A percentile compares a stretch with the other conserved stretches of the same genome.
Evolutionary conservation across 2,113 vertebrate genomes (phyloP).

Genomic region (Nycticebus coucang): DNA sequence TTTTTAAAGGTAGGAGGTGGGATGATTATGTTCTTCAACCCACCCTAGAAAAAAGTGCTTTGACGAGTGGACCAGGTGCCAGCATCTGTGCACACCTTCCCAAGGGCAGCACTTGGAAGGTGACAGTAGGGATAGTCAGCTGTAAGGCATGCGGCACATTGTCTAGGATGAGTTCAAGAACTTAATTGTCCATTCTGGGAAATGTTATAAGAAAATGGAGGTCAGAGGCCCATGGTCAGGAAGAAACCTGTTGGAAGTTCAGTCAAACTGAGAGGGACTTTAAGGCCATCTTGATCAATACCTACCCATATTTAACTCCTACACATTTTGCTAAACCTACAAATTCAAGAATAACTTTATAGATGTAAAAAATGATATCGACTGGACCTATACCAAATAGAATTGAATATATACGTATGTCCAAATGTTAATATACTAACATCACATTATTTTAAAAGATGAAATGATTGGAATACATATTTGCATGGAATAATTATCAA

Average conservation of each 20-base stretch:
- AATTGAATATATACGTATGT: not conserved
- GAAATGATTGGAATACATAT: not conserved
- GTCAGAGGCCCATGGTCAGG: not conserved
- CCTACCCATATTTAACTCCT: not conserved
- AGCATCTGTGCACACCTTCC: no score
- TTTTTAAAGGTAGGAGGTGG: not conserved
- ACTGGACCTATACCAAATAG: not conserved
- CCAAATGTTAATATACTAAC: constrained; percentile 21
- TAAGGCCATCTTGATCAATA: not conserved
- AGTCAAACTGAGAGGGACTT: not conserved
- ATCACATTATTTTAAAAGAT: not conserved
- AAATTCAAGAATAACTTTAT: not conserved
- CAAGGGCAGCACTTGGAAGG: no score
- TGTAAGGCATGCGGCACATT: no score
- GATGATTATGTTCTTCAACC: no score
- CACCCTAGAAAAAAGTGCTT: no score
- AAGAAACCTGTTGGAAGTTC: not conserved
- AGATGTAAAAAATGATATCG: not conserved
- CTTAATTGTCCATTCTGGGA: not conserved
- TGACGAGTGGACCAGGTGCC: no score
- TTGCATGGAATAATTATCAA: constrained; percentile 6
- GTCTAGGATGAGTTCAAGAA: no score
- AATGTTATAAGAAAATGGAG: not conserved
- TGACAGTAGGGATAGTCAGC: no score
- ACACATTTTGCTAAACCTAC: not conserved